Base-by-base conservation (phyloP, 2,888 invertebrate genomes). In the Drosophila neoperkinsi region DNA sequence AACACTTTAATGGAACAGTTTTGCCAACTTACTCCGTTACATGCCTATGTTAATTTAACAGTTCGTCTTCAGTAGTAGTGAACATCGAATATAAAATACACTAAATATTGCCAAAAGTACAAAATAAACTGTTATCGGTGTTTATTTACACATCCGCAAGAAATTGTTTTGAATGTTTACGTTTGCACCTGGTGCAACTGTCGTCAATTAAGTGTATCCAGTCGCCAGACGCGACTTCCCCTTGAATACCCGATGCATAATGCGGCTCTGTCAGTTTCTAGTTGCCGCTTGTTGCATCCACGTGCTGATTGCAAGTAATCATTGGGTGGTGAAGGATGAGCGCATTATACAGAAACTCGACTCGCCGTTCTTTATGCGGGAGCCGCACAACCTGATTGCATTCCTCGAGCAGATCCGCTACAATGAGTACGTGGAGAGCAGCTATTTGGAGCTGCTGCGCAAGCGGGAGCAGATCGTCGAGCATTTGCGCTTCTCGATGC, bases 371-470 rank as follows among this genome's bases (percentile, higher is more conserved):
- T 91, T 91, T 58, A 81, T 93, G 84, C 87, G 92, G 4, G 91
- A 93, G 62, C 92, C 93, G 5, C 82, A 91, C 25, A 93, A 93
- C 77, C 66, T 93, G 10, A 80, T 91, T 13, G 91, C 91, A 34
- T 93, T 93, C 61, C 72, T 93, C 4, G 91, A 93, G 59, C 93
- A 93, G 83, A 92, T 92, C 53, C 90, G 89, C 25, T 91, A 92
- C 71, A 92, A 91, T 81, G 93, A 93, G 58, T 87, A 91, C 52
- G 91, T 93, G 21, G 93, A 93, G 71, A 79, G 81, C 4, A 91
- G 92, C 13, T 92, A 91, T 65, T 68, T 89, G 43, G 91, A 93
- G 62, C 69, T 93, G 60, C 66, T 92, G 51, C 85, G 91, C 4
- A 92, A 93, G 74, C 90, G 91, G 9, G 91, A 91, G 61, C 87